These are phyloP conservation scores for Misgurnus mizolepis DNA, from an alignment of 2,113 vertebrate species.

Conservation along the genomic window DNA sequence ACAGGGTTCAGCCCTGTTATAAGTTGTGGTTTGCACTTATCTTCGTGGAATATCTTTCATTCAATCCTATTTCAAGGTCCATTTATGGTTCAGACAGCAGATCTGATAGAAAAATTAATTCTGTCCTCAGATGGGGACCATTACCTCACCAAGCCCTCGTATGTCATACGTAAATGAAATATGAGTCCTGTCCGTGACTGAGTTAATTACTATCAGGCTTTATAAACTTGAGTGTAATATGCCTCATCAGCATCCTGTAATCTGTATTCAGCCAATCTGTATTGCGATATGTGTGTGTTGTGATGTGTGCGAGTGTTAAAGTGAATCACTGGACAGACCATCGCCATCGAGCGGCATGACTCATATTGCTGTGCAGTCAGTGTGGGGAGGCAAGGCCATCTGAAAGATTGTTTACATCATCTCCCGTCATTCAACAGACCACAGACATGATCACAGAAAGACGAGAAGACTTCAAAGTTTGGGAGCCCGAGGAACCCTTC, in stretches of 20 bases:
- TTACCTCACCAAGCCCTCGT: constrained; percentile 9
- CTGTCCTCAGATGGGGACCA: constrained; percentile 37
- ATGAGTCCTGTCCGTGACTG: constrained; percentile 37
- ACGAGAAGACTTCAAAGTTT: constrained; percentile 24
- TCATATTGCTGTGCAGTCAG: constrained; percentile 11
- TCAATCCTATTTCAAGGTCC: constrained; percentile 52
- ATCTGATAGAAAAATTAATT: constrained; percentile 52
- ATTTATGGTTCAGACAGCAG: constrained; percentile 51
- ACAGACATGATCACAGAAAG: not conserved
- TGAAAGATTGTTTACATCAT: constrained; percentile 16
- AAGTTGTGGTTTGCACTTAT: not conserved
- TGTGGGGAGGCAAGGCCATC: constrained; percentile 7
- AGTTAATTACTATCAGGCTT: constrained; percentile 46
- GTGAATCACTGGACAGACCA: constrained; percentile 22
- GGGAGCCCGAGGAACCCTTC: not conserved
- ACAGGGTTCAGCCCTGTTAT: constrained; percentile 13
- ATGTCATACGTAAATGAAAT: constrained; percentile 45
- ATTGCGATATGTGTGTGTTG: not conserved
- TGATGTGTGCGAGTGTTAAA: not conserved
- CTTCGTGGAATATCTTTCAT: constrained; percentile 31
- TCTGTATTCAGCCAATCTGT: constrained; percentile 17
- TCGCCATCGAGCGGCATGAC: constrained; percentile 25
- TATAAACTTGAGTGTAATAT: constrained; percentile 26
- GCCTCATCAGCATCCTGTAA: constrained; percentile 36
- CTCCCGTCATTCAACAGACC: not conserved